Base-by-base conservation (phyloP, 2,113 vertebrate genomes). In the Anser brachyrhynchus region DNA sequence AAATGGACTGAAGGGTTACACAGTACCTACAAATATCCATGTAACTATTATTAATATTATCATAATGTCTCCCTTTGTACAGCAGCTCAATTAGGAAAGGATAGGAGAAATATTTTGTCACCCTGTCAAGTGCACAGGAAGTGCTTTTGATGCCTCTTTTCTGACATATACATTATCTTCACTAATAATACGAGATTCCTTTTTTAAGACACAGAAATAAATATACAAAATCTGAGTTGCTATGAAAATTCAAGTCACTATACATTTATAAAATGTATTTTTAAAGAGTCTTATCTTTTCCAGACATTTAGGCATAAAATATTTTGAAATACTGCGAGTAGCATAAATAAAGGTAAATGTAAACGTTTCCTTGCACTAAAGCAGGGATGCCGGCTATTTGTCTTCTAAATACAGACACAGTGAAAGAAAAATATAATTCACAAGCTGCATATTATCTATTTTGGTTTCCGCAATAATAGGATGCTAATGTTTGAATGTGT, bases 61-160 rank as follows among this genome's bases (percentile, higher is more conserved):
- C 97, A 98, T 98, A 98, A 99, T 98, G 97, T 98, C 98, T 98
- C 97, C 98, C 92, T 98, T 98, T 98, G 96, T 98, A 96, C 96
- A 95, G 98, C 86, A 87, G 98, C 98, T 98, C 98, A 99, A 99
- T 99, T 99, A 99, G 98, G 98, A 98, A 98, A 98, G 98, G 98
- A 98, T 98, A 98, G 98, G 98, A 98, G 98, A 99, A 99, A 99
- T 99, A 99, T 99, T 99, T 99, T 99, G 99, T 99, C 99, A 99
- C 98, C 97, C 98, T 98, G 98, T 99, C 98, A 98, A 98, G 98
- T 98, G 98, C 97, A 98, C 97, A 98, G 98, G 98, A 98, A 98
- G 97, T 98, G 97, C 96, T 98, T 98, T 97, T 97, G 98, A 98
- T 97, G 97, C 97, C 98, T 98, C 98, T 98, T 98, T 98, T 98